phyloP scores from a whole-genome alignment of 92 coral and sea anemone species.

The Bergia sp. region DNA sequence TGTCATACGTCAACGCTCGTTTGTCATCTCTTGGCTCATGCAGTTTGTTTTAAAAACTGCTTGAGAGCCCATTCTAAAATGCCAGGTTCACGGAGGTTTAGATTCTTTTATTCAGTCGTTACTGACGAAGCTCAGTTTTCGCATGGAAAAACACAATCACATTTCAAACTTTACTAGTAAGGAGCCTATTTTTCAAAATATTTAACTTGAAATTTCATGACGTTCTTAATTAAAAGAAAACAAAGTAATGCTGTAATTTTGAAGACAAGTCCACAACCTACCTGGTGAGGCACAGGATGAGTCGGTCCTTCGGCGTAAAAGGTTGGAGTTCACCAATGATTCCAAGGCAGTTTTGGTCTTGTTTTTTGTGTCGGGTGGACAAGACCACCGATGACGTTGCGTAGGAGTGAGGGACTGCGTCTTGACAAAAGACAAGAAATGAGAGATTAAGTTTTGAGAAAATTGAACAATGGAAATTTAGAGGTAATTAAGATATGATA shows the following conservation, averaged over 20 bases:
- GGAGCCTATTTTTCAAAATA: too few relatives aligned
- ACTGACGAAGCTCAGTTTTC: neutral
- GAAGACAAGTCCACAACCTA: neutral
- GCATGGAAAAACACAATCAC: neutral
- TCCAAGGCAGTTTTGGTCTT: neutral
- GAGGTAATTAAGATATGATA: slow-evolving; percentile 21
- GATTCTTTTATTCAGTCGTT: too few relatives aligned
- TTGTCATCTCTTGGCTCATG: too few relatives aligned
- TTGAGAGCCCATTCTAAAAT: neutral
- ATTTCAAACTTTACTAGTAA: neutral
- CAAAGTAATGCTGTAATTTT: neutral
- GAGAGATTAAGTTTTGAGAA: slow-evolving; percentile 12
- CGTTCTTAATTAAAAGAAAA: too few relatives aligned
- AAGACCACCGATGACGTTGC: neutral
- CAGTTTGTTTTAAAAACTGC: too few relatives aligned
- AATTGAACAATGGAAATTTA: neutral
- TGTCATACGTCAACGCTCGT: neutral
- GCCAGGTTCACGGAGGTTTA: neutral
- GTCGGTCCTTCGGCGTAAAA: neutral
- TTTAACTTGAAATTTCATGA: too few relatives aligned
- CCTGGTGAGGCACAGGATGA: neutral
- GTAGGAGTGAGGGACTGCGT: neutral
- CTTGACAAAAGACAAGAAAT: neutral
- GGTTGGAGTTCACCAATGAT: neutral
- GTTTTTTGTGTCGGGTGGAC: neutral